Conservation (phyloP, 2,797 vertebrate genomes). For the Gymnoscopelus microlampas region DNA sequence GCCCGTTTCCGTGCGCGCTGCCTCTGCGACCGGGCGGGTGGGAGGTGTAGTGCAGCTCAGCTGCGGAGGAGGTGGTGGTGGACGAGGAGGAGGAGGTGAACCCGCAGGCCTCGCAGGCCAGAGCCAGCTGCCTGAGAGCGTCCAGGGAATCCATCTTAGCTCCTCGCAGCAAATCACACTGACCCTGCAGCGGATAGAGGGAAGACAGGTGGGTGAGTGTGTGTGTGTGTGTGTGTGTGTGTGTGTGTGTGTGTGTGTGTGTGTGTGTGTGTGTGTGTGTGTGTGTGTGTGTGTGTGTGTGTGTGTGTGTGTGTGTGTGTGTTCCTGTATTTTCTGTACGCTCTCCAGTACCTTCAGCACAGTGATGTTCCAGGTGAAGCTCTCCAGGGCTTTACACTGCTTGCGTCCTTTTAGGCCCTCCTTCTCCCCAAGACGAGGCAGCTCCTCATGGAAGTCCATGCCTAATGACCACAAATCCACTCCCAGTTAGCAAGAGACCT, state of each 20-base stretch:
- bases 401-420: constrained; percentile 90
- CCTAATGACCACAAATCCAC: constrained; percentile 72
- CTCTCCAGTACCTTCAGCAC: constrained; percentile 73
- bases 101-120: constrained; percentile 91
- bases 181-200: constrained; percentile 84
- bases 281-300: constrained; percentile 13
- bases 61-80: constrained; percentile 64
- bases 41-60: constrained; percentile 77
- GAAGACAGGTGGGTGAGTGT: background rate
- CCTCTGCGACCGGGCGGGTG: constrained; percentile 68
- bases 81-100: constrained; percentile 79
- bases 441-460: constrained; percentile 95
- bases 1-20: constrained; percentile 83
- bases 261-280: constrained; percentile 4
- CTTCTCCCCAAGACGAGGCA: constrained; percentile 90
- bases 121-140: constrained; percentile 93
- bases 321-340: background rate
- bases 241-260: background rate
- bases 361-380: constrained; percentile 85
- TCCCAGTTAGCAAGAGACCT: too few relatives aligned
- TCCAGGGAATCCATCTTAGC: constrained; percentile 93
- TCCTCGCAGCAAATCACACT: constrained; percentile 91
- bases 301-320: constrained; percentile 5
- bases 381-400: constrained; percentile 80
- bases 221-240: too few relatives aligned